phyloP scores from a whole-genome alignment of 1,140 invertebrate genomes.

The Papilio machaon region DNA sequence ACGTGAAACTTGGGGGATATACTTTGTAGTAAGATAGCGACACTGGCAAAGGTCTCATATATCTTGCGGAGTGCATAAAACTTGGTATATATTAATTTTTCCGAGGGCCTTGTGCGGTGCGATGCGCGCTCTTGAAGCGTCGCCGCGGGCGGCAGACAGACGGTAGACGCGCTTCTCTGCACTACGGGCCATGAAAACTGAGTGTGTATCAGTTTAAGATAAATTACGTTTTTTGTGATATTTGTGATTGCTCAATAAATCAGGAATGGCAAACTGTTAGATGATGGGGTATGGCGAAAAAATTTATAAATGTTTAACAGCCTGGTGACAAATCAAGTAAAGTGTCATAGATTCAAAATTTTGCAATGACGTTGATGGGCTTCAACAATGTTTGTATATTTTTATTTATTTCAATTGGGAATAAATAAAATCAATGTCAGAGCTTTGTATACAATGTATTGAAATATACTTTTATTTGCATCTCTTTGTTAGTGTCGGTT shows the following conservation, averaged over 20 bases:
- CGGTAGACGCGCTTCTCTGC: conserved; percentile 63
- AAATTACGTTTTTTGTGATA: neutral
- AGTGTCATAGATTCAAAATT: too few relatives aligned
- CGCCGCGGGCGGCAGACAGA: conserved; percentile 75
- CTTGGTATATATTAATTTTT: conserved; percentile 76
- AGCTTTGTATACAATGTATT: too few relatives aligned
- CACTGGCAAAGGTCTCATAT: conserved; percentile 58
- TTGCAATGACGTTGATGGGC: too few relatives aligned
- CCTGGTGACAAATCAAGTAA: too few relatives aligned
- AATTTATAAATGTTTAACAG: too few relatives aligned
- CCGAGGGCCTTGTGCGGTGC: conserved; percentile 55
- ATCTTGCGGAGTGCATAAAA: conserved; percentile 57
- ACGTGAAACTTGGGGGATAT: neutral
- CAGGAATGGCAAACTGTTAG: neutral
- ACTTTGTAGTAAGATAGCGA: conserved; percentile 39
- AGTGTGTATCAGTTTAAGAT: neutral
- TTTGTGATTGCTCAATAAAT: too few relatives aligned
- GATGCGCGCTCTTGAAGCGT: conserved; percentile 68
- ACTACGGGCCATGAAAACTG: conserved; percentile 45
- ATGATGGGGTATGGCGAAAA: neutral
- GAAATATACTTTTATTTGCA: too few relatives aligned
- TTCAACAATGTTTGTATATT: neutral
- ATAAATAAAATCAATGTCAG: too few relatives aligned
- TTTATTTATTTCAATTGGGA: too few relatives aligned
- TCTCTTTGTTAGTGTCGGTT: too few relatives aligned